Percentiles rank a stretch among this genome's conserved stretches.
These are phyloP conservation scores for Notamacropus eugenii DNA, from an alignment of 2,797 vertebrate species.

Conservation along the genomic window DNA sequence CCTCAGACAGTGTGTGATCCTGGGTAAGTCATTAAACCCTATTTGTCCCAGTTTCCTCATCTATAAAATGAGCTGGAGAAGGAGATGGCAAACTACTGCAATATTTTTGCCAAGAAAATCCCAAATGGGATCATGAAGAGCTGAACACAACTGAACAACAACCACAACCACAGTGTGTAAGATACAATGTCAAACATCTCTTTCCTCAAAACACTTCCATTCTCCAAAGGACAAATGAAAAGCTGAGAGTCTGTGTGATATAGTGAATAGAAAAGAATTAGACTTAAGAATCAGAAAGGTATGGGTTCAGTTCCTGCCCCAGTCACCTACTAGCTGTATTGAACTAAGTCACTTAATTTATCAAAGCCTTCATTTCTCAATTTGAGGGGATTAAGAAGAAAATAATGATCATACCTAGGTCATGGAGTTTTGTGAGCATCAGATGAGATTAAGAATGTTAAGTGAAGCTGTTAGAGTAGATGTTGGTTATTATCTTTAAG, in stretches of 20 bases:
- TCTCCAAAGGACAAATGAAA: neutral
- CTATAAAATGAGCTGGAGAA: too few relatives aligned
- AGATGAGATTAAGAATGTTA: neutral
- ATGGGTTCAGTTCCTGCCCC: neutral
- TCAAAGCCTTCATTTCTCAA: neutral
- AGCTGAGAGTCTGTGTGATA: neutral
- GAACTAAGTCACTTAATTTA: neutral
- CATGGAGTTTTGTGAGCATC: neutral
- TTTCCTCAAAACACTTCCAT: neutral
- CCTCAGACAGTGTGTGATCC: neutral
- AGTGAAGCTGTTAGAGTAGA: neutral
- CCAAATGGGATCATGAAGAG: too few relatives aligned
- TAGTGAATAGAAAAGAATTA: neutral
- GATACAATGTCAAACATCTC: neutral
- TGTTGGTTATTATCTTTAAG: neutral
- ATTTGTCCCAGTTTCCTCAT: too few relatives aligned
- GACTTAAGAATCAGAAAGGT: neutral
- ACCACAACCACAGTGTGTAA: too few relatives aligned
- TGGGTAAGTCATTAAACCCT: too few relatives aligned
- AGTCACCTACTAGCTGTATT: neutral
- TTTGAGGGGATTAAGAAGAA: neutral
- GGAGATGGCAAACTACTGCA: too few relatives aligned
- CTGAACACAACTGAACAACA: too few relatives aligned
- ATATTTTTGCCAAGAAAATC: too few relatives aligned
- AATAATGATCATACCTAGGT: too few relatives aligned